Base-by-base conservation (phyloP, 2,888 invertebrate genomes). In the Tiliacea aurago region DNA sequence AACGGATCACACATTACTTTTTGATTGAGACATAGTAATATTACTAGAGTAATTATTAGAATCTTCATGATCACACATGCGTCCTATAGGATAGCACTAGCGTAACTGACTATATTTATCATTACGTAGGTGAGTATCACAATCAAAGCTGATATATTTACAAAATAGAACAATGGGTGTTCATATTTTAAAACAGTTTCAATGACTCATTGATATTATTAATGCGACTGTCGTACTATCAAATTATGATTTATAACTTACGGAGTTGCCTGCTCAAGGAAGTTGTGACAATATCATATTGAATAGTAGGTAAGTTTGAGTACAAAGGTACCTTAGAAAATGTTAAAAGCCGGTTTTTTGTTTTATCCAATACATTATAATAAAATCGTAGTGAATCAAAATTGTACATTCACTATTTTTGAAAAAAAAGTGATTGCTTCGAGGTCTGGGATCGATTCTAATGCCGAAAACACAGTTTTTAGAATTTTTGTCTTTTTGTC, bases 1-100 rank as follows among this genome's bases (percentile, higher is more conserved):
- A 91, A 51, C 10, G 85, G 81, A 5, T 59, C 45, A 77, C 91
- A 87, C 43, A 80, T 79, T 4, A 88, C 89, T 78, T 74, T 76
- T 73, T 86, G 78, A 69, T 85, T 87, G 65, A 84, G 66, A 69
- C 76, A 81, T 70, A 78, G 62, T 79, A 86, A 63, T 58, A 84
- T 51, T 41, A 80, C 65, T 65, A 87, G 9, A 65, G 71, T 59
- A 28, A 87, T 37, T 56, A 73, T 55, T 56, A 84, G 61, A 65
- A 78, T 68, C 72, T 86, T 86, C 86, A 86, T 86, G 78, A 66
- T 81, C 62, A 67, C 62, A 77, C 83, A 75, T 68, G 70, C 74
- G 80, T 61, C 51, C 41, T 33, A 33, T 20, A 58, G 45, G 71
- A 49, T 37, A 10, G 47, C 70, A 41, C 37, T 53, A 63, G 62